Base-by-base conservation (phyloP, 2,797 vertebrate genomes). In the Phrynocephalus vlangalii region DNA sequence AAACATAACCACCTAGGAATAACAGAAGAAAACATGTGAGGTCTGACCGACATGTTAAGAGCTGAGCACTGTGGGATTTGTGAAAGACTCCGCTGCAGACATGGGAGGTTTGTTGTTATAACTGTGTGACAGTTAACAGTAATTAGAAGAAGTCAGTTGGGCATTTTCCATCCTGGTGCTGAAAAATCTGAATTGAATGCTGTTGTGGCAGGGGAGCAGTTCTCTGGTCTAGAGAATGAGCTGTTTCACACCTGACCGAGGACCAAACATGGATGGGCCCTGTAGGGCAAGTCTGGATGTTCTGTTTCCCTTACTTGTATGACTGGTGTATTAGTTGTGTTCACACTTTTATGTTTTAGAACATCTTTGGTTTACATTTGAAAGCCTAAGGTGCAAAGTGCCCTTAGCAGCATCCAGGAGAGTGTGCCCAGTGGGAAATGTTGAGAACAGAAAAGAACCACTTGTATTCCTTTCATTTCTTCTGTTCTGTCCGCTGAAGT, bases 11-110 rank as follows among this genome's bases (percentile, higher is more conserved):
- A 26, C 24, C 6, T 3, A 67, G 3, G 26, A 63, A 13, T 48
- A 72, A 33, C 24, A 44, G 68, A 20, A 60, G 24, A 38, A 63
- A 60, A 56, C 18, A 20, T 79, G 24, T 87, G 88, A 38, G 85
- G 89, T 94, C 91, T 73, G 68, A 88, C 84, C 84, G 73, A 48
- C 66, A 56, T 66, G 2, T 18, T 86, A 93, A 94, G 95, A 94
- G 91, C 89, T 91, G 87, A 28, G 70, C 89, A 38, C 68, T 92
- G 93, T 94, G 79, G 15, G 52, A 18, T 60, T 30, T 30, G 28
- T 28, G 3, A 76, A 76, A 22, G 44, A 48, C 8, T 6, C 28
- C 2, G 7, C 9, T 10, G 7, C 11, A 79, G 56, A 2, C 50
- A 20, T 56, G 50, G 50, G 28, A 60, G 15, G n/a, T 79, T 30